phyloP scores from a whole-genome alignment of 2,888 invertebrate species.

The Nemotelus pantherinus region DNA sequence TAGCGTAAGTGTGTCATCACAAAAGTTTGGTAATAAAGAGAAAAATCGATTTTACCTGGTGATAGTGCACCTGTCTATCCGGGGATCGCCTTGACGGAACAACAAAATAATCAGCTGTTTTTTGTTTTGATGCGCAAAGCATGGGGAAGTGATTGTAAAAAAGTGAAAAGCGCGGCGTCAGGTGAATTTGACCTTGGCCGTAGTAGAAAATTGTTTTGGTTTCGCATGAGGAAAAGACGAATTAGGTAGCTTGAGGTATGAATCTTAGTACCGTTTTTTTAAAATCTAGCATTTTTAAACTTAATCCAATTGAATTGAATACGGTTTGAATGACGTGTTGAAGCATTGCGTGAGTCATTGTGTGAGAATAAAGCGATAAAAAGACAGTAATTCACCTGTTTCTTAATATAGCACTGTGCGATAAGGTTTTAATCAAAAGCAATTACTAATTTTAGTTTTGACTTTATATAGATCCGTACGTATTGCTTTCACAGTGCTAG shows the following conservation, averaged over 20 bases:
- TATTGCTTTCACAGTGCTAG: too few species aligned
- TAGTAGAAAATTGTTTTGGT: background rate
- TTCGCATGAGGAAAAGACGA: background rate
- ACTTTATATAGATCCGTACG: too few species aligned
- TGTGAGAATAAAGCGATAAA: too few species aligned
- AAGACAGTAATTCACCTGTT: too few species aligned
- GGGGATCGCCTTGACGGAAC: background rate
- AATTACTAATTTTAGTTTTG: too few species aligned
- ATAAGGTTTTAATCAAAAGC: too few species aligned
- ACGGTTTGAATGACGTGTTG: background rate
- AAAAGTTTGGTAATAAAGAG: background rate
- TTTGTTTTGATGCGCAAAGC: constrained; percentile 25
- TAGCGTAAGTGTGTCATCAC: too few species aligned
- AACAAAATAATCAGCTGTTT: constrained; percentile 31
- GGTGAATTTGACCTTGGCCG: constrained; percentile 38
- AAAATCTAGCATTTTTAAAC: background rate
- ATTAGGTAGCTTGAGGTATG: too few species aligned
- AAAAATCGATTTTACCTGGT: constrained; percentile 24
- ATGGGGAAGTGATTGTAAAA: background rate
- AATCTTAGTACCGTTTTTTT: background rate
- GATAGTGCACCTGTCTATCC: background rate
- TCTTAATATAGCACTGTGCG: too few species aligned
- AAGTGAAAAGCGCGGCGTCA: background rate
- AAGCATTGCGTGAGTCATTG: too few species aligned
- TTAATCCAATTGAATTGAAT: background rate